A percentile compares a stretch with the other conserved stretches of the same genome.
Evolutionary conservation across 2,888 invertebrate genomes (phyloP).

Genomic region (Drosophila mulleri): DNA sequence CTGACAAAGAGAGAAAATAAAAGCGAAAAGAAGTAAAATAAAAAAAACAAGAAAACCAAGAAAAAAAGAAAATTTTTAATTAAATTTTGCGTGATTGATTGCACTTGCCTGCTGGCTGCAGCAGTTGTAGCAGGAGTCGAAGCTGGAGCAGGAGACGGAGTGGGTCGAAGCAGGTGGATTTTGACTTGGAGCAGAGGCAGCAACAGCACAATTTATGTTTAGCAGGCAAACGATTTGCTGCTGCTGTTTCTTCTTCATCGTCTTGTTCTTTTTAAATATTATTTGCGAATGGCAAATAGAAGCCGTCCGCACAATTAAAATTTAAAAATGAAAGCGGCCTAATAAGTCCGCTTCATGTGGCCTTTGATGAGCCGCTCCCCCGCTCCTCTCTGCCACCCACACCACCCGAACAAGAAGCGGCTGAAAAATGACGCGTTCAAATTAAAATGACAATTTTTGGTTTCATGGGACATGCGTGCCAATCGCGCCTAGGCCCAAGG

Average conservation of each 20-base stretch:
- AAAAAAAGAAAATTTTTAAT: constrained; percentile 51
- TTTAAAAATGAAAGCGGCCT: constrained; percentile 75
- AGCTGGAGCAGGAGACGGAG: neutral
- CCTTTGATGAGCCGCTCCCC: constrained; percentile 61
- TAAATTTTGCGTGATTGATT: constrained; percentile 76
- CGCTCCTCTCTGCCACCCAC: too few species aligned
- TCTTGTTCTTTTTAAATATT: constrained; percentile 29
- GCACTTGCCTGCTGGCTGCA: constrained; percentile 55
- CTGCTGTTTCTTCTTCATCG: constrained; percentile 14
- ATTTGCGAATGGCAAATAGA: constrained; percentile 61
- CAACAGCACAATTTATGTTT: constrained; percentile 44
- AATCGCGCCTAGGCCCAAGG: constrained; percentile 44
- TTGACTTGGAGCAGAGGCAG: neutral
- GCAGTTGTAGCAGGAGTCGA: neutral
- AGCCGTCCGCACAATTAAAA: constrained; percentile 69
- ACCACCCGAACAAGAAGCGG: neutral
- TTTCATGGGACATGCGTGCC: constrained; percentile 74
- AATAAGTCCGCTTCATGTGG: constrained; percentile 62
- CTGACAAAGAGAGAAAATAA: constrained; percentile 8
- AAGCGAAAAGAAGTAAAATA: neutral
- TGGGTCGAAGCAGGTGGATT: neutral
- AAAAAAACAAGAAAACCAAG: neutral
- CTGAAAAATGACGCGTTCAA: constrained; percentile 50
- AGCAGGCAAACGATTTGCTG: constrained; percentile 43
- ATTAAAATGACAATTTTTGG: constrained; percentile 76